Evolutionary conservation across 2,888 invertebrate genomes (phyloP).

Genomic region (Diarsia brunnea): DNA sequence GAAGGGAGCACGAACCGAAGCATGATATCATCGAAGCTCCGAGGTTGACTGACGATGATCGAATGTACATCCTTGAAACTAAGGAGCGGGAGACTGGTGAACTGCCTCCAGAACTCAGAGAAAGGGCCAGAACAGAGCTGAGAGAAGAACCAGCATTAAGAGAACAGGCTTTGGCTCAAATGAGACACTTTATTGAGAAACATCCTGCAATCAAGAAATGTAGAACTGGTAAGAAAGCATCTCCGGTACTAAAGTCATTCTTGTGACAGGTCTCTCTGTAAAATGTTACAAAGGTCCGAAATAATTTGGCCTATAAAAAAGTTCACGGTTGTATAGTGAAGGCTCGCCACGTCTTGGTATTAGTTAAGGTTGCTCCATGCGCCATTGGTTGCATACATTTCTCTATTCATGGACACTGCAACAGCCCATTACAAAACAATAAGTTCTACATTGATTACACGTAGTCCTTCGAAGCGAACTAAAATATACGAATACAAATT

Average conservation of each 20-base stretch:
- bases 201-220: constrained; percentile 96
- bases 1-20: constrained; percentile 82
- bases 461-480: background rate
- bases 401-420: background rate
- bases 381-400: background rate
- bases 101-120: constrained; percentile 90
- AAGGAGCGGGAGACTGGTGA: constrained; percentile 86
- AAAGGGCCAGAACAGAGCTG: constrained; percentile 93
- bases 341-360: background rate
- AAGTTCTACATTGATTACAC: background rate
- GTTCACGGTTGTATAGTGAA: background rate
- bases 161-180: constrained; percentile 94
- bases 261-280: background rate
- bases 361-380: background rate
- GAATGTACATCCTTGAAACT: constrained; percentile 78
- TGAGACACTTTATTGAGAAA: constrained; percentile 95
- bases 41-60: constrained; percentile 83
- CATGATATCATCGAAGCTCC: constrained; percentile 77
- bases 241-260: background rate
- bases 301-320: background rate
- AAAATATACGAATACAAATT: background rate
- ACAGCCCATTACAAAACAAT: constrained; percentile 4
- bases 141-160: constrained; percentile 95
- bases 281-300: background rate
- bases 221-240: constrained; percentile 91